Conservation (phyloP, 2,113 vertebrate species). For the Dryoscopus gambensis region DNA sequence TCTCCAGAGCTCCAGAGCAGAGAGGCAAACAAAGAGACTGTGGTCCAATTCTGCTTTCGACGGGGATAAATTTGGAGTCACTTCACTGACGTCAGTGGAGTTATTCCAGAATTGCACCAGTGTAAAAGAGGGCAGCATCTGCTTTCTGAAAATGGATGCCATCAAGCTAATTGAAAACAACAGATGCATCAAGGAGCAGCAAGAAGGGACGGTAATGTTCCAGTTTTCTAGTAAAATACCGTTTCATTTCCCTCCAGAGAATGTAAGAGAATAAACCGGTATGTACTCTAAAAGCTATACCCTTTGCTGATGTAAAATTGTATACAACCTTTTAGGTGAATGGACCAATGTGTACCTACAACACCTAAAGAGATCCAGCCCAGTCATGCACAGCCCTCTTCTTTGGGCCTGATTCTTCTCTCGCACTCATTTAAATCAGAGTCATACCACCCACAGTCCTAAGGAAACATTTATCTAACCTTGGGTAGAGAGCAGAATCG, state of each 20-base stretch:
- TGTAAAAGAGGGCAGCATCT: constrained; percentile 58
- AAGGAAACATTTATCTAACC: not conserved
- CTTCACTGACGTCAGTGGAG: constrained; percentile 51
- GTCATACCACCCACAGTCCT: no score
- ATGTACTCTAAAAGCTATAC: not conserved
- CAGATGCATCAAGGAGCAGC: constrained; percentile 60
- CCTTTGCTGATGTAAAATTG: not conserved
- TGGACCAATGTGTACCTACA: not conserved
- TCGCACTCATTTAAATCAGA: not conserved
- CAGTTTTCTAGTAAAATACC: constrained; percentile 53
- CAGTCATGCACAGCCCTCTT: not conserved
- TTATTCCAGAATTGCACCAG: constrained; percentile 39
- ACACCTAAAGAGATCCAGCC: not conserved
- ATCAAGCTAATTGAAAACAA: constrained; percentile 66
- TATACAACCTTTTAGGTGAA: not conserved
- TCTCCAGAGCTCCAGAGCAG: not conserved
- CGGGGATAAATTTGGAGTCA: constrained; percentile 46
- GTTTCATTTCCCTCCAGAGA: constrained; percentile 28
- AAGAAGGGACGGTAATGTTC: constrained; percentile 24
- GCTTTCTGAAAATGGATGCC: constrained; percentile 72
- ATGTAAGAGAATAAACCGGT: not conserved
- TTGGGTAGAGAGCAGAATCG: not conserved
- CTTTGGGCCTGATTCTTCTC: not conserved
- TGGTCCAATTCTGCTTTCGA: constrained; percentile 16
- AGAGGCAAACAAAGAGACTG: not conserved